These are phyloP conservation scores for Romanomermis culicivorax DNA, from an alignment of 2,888 invertebrate species.

Conservation along the genomic window DNA sequence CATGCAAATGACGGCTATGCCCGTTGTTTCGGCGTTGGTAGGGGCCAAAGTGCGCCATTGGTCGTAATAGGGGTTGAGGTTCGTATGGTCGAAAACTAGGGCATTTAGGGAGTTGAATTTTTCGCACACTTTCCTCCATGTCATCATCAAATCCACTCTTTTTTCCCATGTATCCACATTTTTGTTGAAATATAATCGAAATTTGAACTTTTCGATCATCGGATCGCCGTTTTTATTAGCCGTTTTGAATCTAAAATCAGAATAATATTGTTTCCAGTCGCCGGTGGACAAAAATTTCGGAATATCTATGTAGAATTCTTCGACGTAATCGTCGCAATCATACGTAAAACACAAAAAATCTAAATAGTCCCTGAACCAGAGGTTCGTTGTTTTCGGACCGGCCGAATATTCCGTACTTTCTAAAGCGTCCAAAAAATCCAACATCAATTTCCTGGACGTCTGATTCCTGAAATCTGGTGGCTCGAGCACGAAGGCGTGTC, in stretches of 20 bases:
- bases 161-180: background rate
- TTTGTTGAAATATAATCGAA: background rate
- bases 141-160: background rate
- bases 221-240: background rate
- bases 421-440: background rate
- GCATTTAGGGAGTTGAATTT: background rate
- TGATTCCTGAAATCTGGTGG: background rate
- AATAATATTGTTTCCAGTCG: background rate
- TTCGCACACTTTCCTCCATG: background rate
- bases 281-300: background rate
- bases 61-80: constrained; percentile 1
- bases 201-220: constrained; percentile 2
- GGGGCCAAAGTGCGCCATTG: constrained; percentile 1
- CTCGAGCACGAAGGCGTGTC: background rate
- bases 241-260: constrained; percentile 1
- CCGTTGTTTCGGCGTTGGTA: background rate
- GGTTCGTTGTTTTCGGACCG: background rate
- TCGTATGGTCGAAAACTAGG: background rate
- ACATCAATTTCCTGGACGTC: background rate
- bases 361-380: constrained; percentile 1
- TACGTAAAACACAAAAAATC: background rate
- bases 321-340: background rate
- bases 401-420: background rate
- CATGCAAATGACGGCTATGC: constrained; percentile 44
- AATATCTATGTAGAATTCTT: background rate